Conservation (phyloP, 1,140 invertebrate genomes). For the Augochlora pura region DNA sequence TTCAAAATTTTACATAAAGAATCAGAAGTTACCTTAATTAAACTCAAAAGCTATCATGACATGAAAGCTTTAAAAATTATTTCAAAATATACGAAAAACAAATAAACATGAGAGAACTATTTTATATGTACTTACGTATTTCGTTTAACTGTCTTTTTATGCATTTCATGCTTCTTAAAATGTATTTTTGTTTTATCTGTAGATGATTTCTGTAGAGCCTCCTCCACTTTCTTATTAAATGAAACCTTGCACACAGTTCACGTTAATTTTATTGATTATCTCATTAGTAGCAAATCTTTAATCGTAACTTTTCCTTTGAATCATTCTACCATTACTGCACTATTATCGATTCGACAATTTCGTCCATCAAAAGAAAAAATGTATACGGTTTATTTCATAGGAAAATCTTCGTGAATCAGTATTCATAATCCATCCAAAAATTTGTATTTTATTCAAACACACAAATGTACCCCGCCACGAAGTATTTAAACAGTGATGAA, state of each 20-base stretch:
- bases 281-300: not conserved
- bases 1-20: not conserved
- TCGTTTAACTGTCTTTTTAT: slow-evolving; percentile 51
- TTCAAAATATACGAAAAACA: not conserved
- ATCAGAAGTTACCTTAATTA: not conserved
- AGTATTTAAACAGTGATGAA: too few relatives aligned
- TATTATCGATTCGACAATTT: not conserved
- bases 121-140: slow-evolving; percentile 43
- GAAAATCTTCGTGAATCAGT: not conserved
- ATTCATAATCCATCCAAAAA: too few relatives aligned
- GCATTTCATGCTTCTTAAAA: slow-evolving; percentile 60
- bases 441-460: too few relatives aligned
- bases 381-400: not conserved
- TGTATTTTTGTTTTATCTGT: slow-evolving; percentile 20
- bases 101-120: not conserved
- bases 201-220: not conserved
- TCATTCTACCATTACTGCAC: slow-evolving; percentile 12
- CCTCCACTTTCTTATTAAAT: slow-evolving; percentile 1
- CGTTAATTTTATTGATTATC: slow-evolving; percentile 43
- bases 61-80: too few relatives aligned
- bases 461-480: too few relatives aligned
- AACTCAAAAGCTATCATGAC: not conserved
- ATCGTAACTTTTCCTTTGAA: slow-evolving; percentile 15
- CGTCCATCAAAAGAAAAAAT: not conserved
- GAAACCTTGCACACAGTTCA: not conserved